Base-by-base conservation (phyloP, 2,797 vertebrate species). In the Chelidonichthys spinosus region DNA sequence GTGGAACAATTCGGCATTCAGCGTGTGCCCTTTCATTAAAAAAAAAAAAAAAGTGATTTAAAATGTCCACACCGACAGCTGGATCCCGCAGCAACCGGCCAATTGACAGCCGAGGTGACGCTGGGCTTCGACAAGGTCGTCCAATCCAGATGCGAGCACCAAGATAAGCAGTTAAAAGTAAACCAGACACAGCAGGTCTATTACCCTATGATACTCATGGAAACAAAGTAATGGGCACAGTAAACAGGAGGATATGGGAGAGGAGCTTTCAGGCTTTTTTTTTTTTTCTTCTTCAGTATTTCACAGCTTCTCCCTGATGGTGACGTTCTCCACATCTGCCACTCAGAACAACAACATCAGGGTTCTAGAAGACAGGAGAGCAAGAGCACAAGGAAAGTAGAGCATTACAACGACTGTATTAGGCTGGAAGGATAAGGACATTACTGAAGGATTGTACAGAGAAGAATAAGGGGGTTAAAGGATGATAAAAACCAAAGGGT, bases 341-440 rank as follows among this genome's bases (percentile, higher is more conserved):
- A 63, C 81, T 72, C 62, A 71, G 72, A 82, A 73, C 66, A 79
- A 82, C 76, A 81, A 56, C 82, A 67, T 93, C 89, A 93, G 79
- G 90, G 92, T 63, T 91, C 92, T 93, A 56, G 47, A 78, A 78
- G 78, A 80, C 14, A 85, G 54, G n/a, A 84, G 44, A 78, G 18
- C 33, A 63, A 83, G 39, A 79, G 73, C 1, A 67, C 5, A 8
- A 13, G 33, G 13, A 63, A 81, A 64, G 42, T 6, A 49, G 39
- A 70, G 50, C 9, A 11, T 11, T 46, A 11, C 50, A 44, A 37
- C 5, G 18, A 25, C 8, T 33, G n/a, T n/a, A 37, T 55, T 17
- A 61, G 11, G 42, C 6, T 43, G 11, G n/a, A 47, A 54, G 46
- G 1, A 18, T 43, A 47, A 42, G 2, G 6, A 43, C 11, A 64